Conservation (phyloP, 1,140 invertebrate genomes). For the Drosophila murphyi region DNA sequence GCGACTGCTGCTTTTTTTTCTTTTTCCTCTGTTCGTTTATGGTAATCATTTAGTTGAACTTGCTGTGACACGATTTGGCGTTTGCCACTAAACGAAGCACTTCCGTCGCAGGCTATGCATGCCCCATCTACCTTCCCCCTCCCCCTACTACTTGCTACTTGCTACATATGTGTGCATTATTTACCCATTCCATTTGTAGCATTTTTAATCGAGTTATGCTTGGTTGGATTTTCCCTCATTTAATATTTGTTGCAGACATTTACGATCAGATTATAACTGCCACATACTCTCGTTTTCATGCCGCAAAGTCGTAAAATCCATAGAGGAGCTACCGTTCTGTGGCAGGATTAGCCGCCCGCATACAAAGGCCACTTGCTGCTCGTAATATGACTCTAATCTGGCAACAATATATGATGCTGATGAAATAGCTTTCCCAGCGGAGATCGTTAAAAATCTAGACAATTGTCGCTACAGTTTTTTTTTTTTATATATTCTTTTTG, state of each 20-base stretch:
- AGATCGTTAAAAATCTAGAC: conserved; percentile 56
- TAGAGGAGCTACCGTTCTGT: conserved; percentile 34
- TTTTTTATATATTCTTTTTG: not conserved
- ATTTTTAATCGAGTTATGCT: conserved; percentile 28
- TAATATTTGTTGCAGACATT: conserved; percentile 41
- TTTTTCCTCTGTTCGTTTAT: not conserved
- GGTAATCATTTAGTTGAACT: conserved; percentile 45
- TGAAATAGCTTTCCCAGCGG: conserved; percentile 61
- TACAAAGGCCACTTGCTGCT: conserved; percentile 64
- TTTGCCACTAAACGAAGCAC: conserved; percentile 58
- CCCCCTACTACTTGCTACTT: not conserved
- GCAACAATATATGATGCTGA: conserved; percentile 42
- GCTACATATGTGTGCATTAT: not conserved
- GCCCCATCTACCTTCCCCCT: not conserved
- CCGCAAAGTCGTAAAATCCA: conserved; percentile 62
- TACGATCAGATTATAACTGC: conserved; percentile 40
- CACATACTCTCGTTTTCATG: conserved; percentile 52
- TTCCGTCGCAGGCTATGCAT: conserved; percentile 50
- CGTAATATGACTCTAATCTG: conserved; percentile 76
- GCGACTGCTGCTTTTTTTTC: conserved; percentile 26
- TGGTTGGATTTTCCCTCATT: conserved; percentile 4
- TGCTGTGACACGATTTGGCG: conserved; percentile 5
- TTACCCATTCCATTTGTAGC: not conserved
- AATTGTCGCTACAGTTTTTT: conserved; percentile 24
- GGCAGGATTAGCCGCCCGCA: conserved; percentile 32